Evolutionary conservation across 2,888 invertebrate genomes (phyloP).

Genomic region (Palloptera scutellata): DNA sequence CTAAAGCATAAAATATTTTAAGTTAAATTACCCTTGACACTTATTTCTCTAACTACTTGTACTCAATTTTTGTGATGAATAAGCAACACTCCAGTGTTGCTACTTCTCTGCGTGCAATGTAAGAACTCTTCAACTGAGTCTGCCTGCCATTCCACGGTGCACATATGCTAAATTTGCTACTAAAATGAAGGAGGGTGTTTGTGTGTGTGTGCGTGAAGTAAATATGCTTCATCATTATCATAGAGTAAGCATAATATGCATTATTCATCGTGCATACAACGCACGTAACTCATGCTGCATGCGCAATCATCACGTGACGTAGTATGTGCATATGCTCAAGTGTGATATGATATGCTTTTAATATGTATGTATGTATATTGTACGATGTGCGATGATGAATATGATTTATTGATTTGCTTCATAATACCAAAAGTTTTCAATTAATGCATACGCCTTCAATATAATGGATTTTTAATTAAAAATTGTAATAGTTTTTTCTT

Average conservation of each 20-base stretch:
- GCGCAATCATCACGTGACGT: too few relatives aligned
- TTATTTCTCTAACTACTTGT: slow-evolving; percentile 2
- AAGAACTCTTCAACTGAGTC: neutral
- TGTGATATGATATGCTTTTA: neutral
- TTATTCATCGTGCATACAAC: neutral
- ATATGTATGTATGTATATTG: too few relatives aligned
- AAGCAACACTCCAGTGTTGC: neutral
- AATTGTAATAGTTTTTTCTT: too few relatives aligned
- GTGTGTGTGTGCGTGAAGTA: neutral
- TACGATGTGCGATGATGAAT: slow-evolving; percentile 1
- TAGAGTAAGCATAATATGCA: neutral
- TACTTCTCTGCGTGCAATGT: neutral
- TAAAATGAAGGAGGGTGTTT: too few relatives aligned
- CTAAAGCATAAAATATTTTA: too few relatives aligned
- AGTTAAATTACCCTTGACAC: slow-evolving; percentile 6
- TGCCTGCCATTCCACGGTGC: too few relatives aligned
- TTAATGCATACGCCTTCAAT: too few relatives aligned
- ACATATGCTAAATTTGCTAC: too few relatives aligned
- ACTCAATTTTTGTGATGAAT: neutral
- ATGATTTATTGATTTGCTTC: neutral
- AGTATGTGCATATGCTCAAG: neutral
- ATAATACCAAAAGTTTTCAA: too few relatives aligned
- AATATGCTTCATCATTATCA: neutral
- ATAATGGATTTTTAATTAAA: too few relatives aligned
- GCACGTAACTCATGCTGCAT: neutral